Conservation (phyloP, 1,140 invertebrate species). For the Pantala flavescens region DNA sequence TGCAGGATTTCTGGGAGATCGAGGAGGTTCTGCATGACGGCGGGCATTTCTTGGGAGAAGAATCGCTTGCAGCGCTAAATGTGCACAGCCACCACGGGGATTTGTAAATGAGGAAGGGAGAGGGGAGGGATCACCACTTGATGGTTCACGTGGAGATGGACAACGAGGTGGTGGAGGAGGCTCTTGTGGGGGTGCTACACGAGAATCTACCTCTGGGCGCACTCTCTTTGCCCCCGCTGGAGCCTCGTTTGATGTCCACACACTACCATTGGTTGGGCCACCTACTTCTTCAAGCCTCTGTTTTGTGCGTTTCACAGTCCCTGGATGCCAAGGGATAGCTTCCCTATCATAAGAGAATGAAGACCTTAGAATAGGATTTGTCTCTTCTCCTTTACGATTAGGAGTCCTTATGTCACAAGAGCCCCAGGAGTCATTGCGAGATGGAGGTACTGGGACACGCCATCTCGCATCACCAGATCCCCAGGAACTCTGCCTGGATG, state of each 20-base stretch:
- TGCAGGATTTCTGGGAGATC: neutral
- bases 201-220: constrained; percentile 33
- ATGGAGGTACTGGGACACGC: constrained; percentile 37
- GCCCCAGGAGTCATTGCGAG: constrained; percentile 62
- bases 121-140: constrained; percentile 24
- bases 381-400: constrained; percentile 33
- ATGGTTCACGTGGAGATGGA: constrained; percentile 29
- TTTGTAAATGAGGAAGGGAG: constrained; percentile 32
- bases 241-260: constrained; percentile 26
- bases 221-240: constrained; percentile 38
- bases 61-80: constrained; percentile 19
- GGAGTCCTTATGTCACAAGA: constrained; percentile 50
- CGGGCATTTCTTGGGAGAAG: constrained; percentile 21
- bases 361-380: constrained; percentile 29
- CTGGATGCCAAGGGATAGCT: constrained; percentile 51
- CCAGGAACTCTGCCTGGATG: constrained; percentile 74
- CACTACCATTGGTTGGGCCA: neutral
- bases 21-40: constrained; percentile 24
- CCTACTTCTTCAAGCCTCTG: constrained; percentile 55
- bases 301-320: constrained; percentile 58
- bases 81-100: constrained; percentile 21
- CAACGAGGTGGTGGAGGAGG: constrained; percentile 1
- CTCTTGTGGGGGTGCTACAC: neutral
- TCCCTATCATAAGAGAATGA: constrained; percentile 48
- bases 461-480: constrained; percentile 56